phyloP scores from a whole-genome alignment of 2,797 vertebrate species.

The Clarias laeviceps region DNA sequence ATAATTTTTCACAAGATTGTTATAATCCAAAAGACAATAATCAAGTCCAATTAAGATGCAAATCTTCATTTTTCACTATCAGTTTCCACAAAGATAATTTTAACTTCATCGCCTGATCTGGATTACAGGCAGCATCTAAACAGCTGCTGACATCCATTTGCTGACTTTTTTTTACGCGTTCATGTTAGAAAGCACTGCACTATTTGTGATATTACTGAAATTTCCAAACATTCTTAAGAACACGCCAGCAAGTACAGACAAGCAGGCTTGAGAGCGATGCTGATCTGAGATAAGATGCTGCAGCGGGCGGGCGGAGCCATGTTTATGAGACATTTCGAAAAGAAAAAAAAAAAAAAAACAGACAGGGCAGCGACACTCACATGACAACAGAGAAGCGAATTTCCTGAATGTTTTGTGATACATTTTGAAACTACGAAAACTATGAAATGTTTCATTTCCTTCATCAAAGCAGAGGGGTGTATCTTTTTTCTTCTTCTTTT shows the following conservation, averaged over 20 bases:
- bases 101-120: not conserved
- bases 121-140: not conserved
- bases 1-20: not conserved
- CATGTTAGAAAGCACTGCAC: not conserved
- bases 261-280: constrained; percentile 24
- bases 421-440: not conserved
- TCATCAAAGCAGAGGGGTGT: not conserved
- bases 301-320: not conserved
- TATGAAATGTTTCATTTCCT: not conserved
- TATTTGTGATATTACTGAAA: constrained; percentile 13
- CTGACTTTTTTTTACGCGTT: not conserved
- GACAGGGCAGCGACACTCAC: not conserved
- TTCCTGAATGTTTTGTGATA: not conserved
- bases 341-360: not conserved
- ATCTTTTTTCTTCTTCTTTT: not conserved
- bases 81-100: not conserved
- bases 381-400: not conserved
- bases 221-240: constrained; percentile 46
- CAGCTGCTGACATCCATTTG: not conserved
- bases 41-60: not conserved
- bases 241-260: constrained; percentile 43
- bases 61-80: not conserved
- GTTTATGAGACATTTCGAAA: not conserved
- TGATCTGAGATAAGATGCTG: not conserved
- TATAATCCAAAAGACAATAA: too few relatives aligned